Base-by-base conservation (phyloP, 1,140 invertebrate genomes). In the Ditylenchus dipsaci region DNA sequence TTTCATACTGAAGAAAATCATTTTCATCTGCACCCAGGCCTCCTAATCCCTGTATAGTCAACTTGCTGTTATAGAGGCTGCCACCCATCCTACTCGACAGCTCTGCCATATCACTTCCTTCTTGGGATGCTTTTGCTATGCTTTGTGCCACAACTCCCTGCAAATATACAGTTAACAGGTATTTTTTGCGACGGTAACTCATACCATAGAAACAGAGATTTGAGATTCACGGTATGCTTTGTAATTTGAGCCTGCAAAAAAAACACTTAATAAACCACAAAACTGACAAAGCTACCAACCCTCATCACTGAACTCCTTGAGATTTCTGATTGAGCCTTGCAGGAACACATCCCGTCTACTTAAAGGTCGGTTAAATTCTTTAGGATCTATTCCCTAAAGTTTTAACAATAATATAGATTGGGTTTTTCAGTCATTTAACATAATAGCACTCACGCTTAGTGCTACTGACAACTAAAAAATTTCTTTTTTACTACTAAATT, bases 281-380 rank as follows among this genome's bases (percentile, higher is more conserved):
- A 68, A 27, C 21, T 63, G 29, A 30, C 19, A 62, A 29, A 33
- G n/a, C 43, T 59, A 65, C 47, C 64, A 60, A 61, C 78, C 81
- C 67, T 82, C 80, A 27, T 75, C 67, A 45, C 79, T 69, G 68
- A 82, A 82, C 30, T 82, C 80, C 53, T 70, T 81, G 69, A 82
- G 68, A 59, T 82, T 82, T 42, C 56, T 61, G 53, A 82, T 83
- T 9, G 77, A 80, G 42, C 80, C 80, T 63, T 78, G 75, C 27
- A 80, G 68, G 56, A 82, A 82, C 49, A 82, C 81, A 76, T 82
- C 80, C 11, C 69, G 64, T 15, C 80, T 63, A 42, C 69, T 78
- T 56, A 82, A 49, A 7, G 80, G 80, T 23, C 81, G 59, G 17
- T 59, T 33, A 63, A 82, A 81, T 49, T 82, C 80, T 63, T 81